Conservation (phyloP, 2,113 vertebrate species). For the Xenopus laevis region DNA sequence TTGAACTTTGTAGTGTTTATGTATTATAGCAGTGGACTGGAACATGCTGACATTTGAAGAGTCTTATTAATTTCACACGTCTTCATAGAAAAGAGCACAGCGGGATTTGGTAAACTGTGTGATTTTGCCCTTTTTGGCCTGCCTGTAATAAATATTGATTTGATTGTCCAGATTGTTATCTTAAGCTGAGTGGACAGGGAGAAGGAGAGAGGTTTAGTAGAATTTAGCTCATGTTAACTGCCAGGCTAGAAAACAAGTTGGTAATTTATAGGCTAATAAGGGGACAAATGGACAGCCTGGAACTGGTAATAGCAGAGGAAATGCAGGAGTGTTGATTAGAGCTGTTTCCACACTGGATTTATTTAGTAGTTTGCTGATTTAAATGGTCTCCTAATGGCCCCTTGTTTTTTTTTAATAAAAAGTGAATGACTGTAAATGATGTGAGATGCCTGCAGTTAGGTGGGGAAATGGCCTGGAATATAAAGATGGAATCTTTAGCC, state of each 20-base stretch:
- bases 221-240: not conserved
- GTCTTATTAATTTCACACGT: slow-evolving; percentile 29
- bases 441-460: no score
- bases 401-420: no score
- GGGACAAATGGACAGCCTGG: no score
- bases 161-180: slow-evolving; percentile 4
- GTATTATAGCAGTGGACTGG: slow-evolving; percentile 28
- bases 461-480: no score
- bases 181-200: not conserved
- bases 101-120: slow-evolving; percentile 25
- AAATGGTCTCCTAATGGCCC: no score
- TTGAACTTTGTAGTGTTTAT: slow-evolving; percentile 30
- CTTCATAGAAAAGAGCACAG: slow-evolving; percentile 20
- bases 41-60: slow-evolving; percentile 36
- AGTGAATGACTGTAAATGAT: no score
- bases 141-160: slow-evolving; percentile 28
- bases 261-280: no score
- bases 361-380: no score
- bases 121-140: slow-evolving; percentile 21
- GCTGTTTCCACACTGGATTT: no score
- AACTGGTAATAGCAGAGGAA: no score
- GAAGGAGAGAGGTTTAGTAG: not conserved
- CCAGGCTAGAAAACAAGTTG: not conserved
- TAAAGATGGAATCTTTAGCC: no score
- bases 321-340: no score